Conservation (phyloP, 2,113 vertebrate species). For the Coptodon rendalli region DNA sequence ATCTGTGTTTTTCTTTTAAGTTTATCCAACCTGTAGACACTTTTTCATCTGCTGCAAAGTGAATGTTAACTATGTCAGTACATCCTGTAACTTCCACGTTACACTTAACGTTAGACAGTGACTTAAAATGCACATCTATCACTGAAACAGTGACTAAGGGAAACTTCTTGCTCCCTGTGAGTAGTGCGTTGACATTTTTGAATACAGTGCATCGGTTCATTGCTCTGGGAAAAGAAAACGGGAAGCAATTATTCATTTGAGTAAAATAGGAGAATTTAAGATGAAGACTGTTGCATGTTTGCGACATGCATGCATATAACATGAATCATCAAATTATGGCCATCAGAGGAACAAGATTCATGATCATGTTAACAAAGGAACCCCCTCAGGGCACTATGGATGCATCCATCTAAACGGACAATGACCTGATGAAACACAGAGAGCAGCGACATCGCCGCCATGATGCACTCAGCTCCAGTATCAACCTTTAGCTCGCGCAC, state of each 20-base stretch:
- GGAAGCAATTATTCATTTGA: not conserved
- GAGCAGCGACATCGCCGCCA: slow-evolving; percentile 3
- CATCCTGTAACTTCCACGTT: not conserved
- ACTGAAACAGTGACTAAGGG: not conserved
- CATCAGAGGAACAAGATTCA: not conserved
- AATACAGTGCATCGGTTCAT: not conserved
- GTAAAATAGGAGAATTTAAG: not conserved
- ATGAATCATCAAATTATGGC: not conserved
- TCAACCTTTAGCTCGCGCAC: not conserved
- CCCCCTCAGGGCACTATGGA: not conserved
- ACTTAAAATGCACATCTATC: not conserved
- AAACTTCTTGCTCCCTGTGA: not conserved
- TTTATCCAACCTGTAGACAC: not conserved
- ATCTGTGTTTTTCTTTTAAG: not conserved
- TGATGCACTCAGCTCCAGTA: not conserved
- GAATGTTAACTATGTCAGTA: not conserved
- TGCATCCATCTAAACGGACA: not conserved
- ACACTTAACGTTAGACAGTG: not conserved
- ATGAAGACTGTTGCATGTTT: not conserved
- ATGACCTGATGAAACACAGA: not conserved
- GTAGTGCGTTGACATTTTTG: not conserved
- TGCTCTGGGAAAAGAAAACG: not conserved
- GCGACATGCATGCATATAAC: not conserved
- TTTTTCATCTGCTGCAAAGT: not conserved
- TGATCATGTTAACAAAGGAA: not conserved